Percentiles rank a stretch among this genome's conserved stretches.
Evolutionary conservation across 2,797 vertebrate species (phyloP).

Genomic region (Rallus crepitans): DNA sequence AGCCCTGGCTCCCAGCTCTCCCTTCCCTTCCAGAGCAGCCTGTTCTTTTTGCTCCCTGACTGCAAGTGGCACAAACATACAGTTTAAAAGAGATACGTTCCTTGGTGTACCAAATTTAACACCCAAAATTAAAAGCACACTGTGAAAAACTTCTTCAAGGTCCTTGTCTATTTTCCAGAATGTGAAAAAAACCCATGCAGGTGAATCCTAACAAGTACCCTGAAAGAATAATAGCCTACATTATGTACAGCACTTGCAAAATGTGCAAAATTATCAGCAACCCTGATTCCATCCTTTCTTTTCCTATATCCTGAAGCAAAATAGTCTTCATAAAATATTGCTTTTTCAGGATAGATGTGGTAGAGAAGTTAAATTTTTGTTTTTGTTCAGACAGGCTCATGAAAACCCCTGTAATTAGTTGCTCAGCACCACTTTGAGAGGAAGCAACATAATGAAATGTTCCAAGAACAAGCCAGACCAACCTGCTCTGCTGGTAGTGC

Average conservation of each 20-base stretch:
- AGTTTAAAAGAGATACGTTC: neutral
- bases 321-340: neutral
- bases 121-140: neutral
- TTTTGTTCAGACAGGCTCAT: conserved; percentile 31
- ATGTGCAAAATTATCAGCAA: neutral
- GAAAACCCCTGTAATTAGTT: conserved; percentile 38
- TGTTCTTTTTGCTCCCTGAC: neutral
- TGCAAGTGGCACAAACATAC: neutral
- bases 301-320: neutral
- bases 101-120: neutral
- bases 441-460: conserved; percentile 52
- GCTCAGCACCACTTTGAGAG: conserved; percentile 2
- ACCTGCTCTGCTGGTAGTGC: conserved; percentile 33
- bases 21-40: neutral
- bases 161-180: neutral
- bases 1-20: neutral
- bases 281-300: neutral
- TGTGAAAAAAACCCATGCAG: neutral
- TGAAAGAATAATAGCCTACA: neutral
- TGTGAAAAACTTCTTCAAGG: neutral
- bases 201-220: neutral
- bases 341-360: neutral
- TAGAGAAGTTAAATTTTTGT: neutral
- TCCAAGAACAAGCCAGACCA: conserved; percentile 39
- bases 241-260: neutral